phyloP scores from a whole-genome alignment of 2,888 invertebrate genomes.

The Clitarchus hookeri region DNA sequence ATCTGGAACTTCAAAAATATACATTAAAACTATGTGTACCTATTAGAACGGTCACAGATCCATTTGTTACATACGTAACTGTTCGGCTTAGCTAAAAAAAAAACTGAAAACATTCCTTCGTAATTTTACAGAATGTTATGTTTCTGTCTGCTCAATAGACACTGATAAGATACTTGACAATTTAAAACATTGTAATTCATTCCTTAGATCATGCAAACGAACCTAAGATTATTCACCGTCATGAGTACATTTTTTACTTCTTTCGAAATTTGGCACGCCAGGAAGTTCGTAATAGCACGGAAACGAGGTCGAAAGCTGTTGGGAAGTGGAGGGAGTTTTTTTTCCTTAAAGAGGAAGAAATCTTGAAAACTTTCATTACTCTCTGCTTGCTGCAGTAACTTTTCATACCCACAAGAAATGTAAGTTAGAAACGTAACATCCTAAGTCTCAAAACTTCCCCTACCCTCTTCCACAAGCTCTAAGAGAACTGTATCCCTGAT shows the following conservation, averaged over 20 bases:
- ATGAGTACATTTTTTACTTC: background rate
- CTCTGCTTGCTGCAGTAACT: background rate
- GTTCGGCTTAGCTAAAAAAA: no score
- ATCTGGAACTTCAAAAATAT: no score
- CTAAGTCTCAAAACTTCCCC: background rate
- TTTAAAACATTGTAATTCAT: no score
- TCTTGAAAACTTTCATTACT: background rate
- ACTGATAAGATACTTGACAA: no score
- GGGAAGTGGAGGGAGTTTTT: background rate
- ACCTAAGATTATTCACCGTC: background rate
- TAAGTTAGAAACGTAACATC: background rate
- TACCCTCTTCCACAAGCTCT: background rate
- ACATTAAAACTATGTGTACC: no score
- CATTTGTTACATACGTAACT: no score
- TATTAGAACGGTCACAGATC: no score
- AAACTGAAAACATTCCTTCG: no score
- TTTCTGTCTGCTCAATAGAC: no score
- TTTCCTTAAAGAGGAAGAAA: background rate
- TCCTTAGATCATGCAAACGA: background rate
- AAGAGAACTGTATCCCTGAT: background rate
- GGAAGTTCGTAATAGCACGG: background rate
- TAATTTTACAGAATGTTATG: no score
- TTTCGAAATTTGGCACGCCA: background rate
- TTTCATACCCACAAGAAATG: background rate
- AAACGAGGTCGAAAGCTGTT: background rate